These are phyloP conservation scores for Copsychus sechellarum DNA, from an alignment of 2,113 vertebrate genomes.

Conservation along the genomic window DNA sequence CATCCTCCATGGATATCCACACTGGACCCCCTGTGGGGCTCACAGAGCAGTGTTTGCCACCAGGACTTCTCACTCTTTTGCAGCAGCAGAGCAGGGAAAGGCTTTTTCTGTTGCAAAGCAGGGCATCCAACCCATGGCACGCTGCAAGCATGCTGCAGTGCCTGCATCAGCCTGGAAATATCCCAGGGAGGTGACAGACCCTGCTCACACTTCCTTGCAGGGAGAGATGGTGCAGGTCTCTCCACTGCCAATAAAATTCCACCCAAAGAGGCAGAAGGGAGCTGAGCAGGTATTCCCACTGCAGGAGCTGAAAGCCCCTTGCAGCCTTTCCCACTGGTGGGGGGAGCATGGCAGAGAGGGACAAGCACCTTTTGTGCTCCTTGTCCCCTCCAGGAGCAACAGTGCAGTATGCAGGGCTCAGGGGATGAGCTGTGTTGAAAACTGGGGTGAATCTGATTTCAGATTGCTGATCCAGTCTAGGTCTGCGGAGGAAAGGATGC, in stretches of 20 bases:
- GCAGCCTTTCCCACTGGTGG: not conserved
- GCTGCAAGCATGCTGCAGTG: not conserved
- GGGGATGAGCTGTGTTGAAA: not conserved
- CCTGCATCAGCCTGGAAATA: not conserved
- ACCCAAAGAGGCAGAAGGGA: not conserved
- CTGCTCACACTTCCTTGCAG: not conserved
- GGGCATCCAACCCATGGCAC: not conserved
- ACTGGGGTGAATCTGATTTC: not conserved
- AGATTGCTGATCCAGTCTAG: not conserved
- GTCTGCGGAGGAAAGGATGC: not conserved
- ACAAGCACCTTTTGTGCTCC: not conserved
- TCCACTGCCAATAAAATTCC: accelerated
- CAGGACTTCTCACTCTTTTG: not conserved
- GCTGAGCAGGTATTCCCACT: not conserved
- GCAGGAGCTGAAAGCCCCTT: not conserved
- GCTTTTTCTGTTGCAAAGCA: not conserved
- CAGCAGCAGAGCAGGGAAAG: not conserved
- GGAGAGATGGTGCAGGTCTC: not conserved
- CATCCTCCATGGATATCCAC: not conserved
- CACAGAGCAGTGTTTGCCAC: not conserved
- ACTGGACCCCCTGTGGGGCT: accelerated
- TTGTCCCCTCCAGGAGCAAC: not conserved
- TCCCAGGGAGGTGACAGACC: not conserved
- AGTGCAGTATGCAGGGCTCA: not conserved
- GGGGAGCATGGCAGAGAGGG: not conserved